A percentile compares a stretch with the other conserved stretches of the same genome.
These are phyloP conservation scores for Drosophila parvula DNA, from an alignment of 1,140 invertebrate species.

Conservation along the genomic window DNA sequence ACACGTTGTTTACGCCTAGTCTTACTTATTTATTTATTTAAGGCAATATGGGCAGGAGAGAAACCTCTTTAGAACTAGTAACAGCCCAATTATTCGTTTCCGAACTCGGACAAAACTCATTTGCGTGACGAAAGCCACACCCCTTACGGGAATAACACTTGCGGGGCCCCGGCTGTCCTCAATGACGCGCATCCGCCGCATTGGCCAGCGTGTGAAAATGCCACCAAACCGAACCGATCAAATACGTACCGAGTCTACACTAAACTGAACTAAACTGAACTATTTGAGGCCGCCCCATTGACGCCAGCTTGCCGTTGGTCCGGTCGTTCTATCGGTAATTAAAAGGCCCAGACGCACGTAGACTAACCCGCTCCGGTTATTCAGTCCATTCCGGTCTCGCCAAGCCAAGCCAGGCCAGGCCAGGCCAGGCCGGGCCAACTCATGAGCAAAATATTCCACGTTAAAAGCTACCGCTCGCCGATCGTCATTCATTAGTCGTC, in stretches of 20 bases:
- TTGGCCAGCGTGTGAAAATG: constrained; percentile 76
- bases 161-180: constrained; percentile 5
- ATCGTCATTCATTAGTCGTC: constrained; percentile 71
- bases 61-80: too few species aligned
- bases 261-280: constrained; percentile 30
- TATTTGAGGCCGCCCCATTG: constrained; percentile 60
- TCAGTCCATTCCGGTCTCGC: constrained; percentile 22
- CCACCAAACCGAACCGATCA: constrained; percentile 47
- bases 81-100: background rate
- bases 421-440: constrained; percentile 37
- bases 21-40: background rate
- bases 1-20: constrained; percentile 2
- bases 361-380: constrained; percentile 26
- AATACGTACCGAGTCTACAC: background rate
- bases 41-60: too few species aligned
- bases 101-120: background rate
- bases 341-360: constrained; percentile 67
- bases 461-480: constrained; percentile 58
- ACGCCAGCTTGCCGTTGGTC: constrained; percentile 54
- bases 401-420: constrained; percentile 9
- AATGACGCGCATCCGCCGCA: constrained; percentile 67
- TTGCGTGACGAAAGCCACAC: constrained; percentile 24
- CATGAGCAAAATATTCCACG: constrained; percentile 78
- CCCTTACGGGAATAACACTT: constrained; percentile 35
- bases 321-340: constrained; percentile 74